Percentiles rank a stretch among this genome's conserved stretches.
phyloP scores from a whole-genome alignment of 2,113 vertebrate genomes.

The Atrichornis clamosus region DNA sequence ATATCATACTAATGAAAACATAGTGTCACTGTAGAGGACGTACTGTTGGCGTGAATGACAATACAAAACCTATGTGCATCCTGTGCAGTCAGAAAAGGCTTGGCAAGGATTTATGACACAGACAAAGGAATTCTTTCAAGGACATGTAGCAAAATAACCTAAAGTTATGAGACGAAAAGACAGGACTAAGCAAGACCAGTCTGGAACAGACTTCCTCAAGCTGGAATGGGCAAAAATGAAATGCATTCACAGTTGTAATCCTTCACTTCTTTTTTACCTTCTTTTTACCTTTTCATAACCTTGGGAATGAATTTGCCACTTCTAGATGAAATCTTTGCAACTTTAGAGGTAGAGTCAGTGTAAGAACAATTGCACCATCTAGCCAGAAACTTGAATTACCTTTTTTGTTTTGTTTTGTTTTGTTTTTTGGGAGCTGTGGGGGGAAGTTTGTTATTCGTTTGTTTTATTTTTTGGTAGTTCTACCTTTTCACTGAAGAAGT shows the following conservation, averaged over 20 bases:
- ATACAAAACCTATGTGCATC: slow-evolving; percentile 28
- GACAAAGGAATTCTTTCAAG: slow-evolving; percentile 60
- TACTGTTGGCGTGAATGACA: slow-evolving; percentile 29
- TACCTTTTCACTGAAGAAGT: background rate
- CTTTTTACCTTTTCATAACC: too few relatives aligned
- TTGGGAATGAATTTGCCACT: background rate
- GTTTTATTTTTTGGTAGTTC: background rate
- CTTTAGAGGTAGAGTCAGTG: background rate
- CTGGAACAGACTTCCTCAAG: background rate
- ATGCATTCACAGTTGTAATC: background rate
- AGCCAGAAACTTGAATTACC: background rate
- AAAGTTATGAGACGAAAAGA: slow-evolving; percentile 18
- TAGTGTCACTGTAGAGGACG: background rate
- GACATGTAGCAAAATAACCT: slow-evolving; percentile 32
- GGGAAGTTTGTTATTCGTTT: too few relatives aligned
- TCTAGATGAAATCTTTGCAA: background rate
- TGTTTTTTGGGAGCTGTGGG: background rate
- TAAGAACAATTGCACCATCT: background rate
- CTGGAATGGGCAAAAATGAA: background rate
- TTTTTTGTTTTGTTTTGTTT: background rate
- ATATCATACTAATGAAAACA: slow-evolving; percentile 18
- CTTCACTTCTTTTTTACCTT: background rate
- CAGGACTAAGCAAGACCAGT: slow-evolving; percentile 1
- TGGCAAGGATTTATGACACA: slow-evolving; percentile 21
- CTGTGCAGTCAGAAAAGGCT: slow-evolving; percentile 30